Percentiles rank a stretch among this genome's conserved stretches.
Evolutionary conservation across 2,888 invertebrate species (phyloP).

Genomic region (Dusona sp.): DNA sequence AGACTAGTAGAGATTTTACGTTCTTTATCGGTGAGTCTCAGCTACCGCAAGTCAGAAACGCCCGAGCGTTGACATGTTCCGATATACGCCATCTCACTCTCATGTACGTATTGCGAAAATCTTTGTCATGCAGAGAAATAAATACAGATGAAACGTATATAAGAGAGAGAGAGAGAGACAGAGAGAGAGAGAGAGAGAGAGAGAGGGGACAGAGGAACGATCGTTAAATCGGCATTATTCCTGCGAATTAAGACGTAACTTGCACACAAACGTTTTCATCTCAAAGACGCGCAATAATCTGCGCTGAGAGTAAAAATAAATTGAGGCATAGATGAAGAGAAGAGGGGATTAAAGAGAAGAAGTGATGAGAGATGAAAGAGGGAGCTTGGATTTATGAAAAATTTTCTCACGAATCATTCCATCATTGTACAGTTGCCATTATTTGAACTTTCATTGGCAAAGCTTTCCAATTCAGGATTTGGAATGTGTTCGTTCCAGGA

Average conservation of each 20-base stretch:
- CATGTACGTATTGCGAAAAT: conserved; percentile 12
- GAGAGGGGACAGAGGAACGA: conserved; percentile 4
- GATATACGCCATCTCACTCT: conserved; percentile 39
- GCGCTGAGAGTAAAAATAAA: conserved; percentile 38
- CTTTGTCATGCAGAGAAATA: not conserved
- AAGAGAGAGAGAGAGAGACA: not conserved
- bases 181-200: conserved; percentile 12
- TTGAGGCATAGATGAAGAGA: conserved; percentile 53
- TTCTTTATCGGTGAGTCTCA: conserved; percentile 61
- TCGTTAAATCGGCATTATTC: conserved; percentile 68
- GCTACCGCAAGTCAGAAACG: conserved; percentile 65
- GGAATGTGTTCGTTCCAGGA: not conserved
- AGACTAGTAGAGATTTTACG: conserved; percentile 61
- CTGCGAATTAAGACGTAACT: conserved; percentile 71
- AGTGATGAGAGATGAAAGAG: not conserved
- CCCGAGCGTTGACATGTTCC: conserved; percentile 26
- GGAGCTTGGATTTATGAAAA: not conserved
- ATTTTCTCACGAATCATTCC: not conserved
- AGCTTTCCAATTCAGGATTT: not conserved
- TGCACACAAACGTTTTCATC: conserved; percentile 52
- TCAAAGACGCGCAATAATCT: conserved; percentile 34
- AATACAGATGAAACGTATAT: not conserved
- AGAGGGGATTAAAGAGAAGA: not conserved
- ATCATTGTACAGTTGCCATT: not conserved
- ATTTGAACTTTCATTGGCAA: not conserved